Base-by-base conservation (phyloP, 2,113 vertebrate genomes). In the Plecturocebus donacophilus region DNA sequence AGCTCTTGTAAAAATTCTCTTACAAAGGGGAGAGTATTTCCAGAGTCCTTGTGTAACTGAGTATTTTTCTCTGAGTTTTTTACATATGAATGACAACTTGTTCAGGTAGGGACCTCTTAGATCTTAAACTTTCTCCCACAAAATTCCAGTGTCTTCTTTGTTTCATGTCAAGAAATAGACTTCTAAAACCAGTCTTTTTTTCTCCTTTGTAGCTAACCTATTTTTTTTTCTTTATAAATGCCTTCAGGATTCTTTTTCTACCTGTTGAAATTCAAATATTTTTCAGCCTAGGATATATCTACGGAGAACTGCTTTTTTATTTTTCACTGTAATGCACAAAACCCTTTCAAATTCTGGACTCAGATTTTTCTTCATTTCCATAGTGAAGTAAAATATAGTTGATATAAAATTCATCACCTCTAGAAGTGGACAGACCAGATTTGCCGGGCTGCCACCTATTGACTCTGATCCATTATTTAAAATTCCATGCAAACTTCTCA, bases 211-310 rank as follows among this genome's bases (percentile, higher is more conserved):
- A 90, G 73, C 5, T 94, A 66, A 47, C 21, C 6, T 9, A 25
- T 16, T 21, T 75, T 64, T 21, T 52, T 80, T 8, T 40, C 40
- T 90, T 52, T 73, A 66, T 45, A 90, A 17, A 52, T 80, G 23
- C 30, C 30, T 85, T 54, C 23, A 90, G 73, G 21, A 66, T 81
- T 86, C 27, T 56, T 38, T 73, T 90, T 49, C 40, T 95, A 73
- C 23, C 80, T 86, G 14, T 90, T 86, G 35, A 86, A 96, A 93
- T 85, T 75, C 73, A 95, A 86, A 49, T 12, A 49, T 61, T 70
- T 70, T 79, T 85, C 49, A 30, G 70, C 35, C 8, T 5, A 52
- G 61, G n/a, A 38, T 70, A 40, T 49, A 90, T 70, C 87, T 79
- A 45, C 32, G 79, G 40, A 79, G 40, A 77, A 86, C 1, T 42